Evolutionary conservation across 2,797 vertebrate species (phyloP), one percentile per base, ranked within the genome.

Genomic region (Scomberomorus guttatus): DNA sequence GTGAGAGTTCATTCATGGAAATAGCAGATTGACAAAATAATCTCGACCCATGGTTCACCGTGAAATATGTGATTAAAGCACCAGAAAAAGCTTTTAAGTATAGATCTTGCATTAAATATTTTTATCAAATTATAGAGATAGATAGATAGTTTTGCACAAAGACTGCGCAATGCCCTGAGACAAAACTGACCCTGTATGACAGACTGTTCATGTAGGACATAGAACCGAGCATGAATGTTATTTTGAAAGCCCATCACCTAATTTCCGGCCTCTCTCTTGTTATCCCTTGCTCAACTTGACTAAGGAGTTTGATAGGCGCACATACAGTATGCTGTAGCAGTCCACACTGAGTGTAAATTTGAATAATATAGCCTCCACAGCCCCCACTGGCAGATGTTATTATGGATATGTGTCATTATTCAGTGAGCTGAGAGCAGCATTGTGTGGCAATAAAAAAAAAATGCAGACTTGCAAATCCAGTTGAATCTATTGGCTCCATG

Each of bases 351-450:
- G 22, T 17, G 60, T 58, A 52, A 8, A 81, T 83, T 52, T 68
- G 55, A 79, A 76, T 83, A 71, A 76, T 54, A 22, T 54, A 73
- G 37, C 57, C 68, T 46, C 29, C 46, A 48, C 69, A 57, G 24
- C 29, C 37, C 14, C 67, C 29, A 52, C 25, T 48, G 52, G 17
- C 44, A 76, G 48, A 72, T 68, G 52, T 72, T 42, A 58, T 61
- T 24, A 54, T 56, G 58, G 27, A 22, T 24, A 13, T 61, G 46
- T 65, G 58, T 59, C 80, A 77, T 59, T 68, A 52, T 76, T 59
- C 72, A 73, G 39, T 34, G 29, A 18, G n/a, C 34, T 65, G 22
- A 56, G 52, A 71, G 61, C 66, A 62, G 44, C n/a, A 55, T 18
- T 58, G 51, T 65, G 60, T 63, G 32, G 7, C 15, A 18, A 20